Conservation (phyloP, 2,113 vertebrate species). For the Eretmochelys imbricata region DNA sequence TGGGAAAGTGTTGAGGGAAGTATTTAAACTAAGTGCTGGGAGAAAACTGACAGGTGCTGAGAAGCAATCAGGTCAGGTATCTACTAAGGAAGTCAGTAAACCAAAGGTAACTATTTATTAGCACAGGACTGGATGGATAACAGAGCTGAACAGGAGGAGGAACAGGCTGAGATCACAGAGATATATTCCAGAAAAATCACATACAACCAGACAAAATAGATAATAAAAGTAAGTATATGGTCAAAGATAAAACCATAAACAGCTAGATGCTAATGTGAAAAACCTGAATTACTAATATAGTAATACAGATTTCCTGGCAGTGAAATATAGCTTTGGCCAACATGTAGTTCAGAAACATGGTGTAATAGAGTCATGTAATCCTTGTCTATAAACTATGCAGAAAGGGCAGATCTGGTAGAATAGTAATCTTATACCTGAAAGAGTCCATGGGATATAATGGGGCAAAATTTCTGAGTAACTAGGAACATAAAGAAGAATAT, state of each 20-base stretch:
- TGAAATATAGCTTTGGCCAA: not conserved
- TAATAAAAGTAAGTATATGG: not conserved
- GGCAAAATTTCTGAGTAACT: not conserved
- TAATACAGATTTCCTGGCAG: not conserved
- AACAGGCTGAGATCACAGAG: not conserved
- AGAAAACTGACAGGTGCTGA: not conserved
- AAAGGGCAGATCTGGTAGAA: not conserved
- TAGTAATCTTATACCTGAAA: not conserved
- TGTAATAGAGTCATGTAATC: not conserved
- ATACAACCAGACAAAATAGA: not conserved
- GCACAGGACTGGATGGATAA: not conserved
- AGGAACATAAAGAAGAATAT: conserved; percentile 5
- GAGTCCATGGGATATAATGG: not conserved
- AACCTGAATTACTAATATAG: not conserved
- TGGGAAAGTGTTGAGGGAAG: not conserved
- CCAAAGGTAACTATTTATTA: not conserved
- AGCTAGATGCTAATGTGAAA: not conserved
- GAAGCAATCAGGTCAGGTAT: not conserved
- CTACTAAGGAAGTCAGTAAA: not conserved
- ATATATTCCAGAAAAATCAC: not conserved
- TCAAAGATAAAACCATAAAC: not conserved
- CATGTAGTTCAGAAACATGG: not conserved
- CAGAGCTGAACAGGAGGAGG: not conserved
- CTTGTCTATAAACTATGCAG: not conserved
- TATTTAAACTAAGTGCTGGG: not conserved